A percentile compares a stretch with the other conserved stretches of the same genome.
These are phyloP conservation scores for Helicoverpa armigera DNA, from an alignment of 1,140 invertebrate genomes.

Conservation along the genomic window DNA sequence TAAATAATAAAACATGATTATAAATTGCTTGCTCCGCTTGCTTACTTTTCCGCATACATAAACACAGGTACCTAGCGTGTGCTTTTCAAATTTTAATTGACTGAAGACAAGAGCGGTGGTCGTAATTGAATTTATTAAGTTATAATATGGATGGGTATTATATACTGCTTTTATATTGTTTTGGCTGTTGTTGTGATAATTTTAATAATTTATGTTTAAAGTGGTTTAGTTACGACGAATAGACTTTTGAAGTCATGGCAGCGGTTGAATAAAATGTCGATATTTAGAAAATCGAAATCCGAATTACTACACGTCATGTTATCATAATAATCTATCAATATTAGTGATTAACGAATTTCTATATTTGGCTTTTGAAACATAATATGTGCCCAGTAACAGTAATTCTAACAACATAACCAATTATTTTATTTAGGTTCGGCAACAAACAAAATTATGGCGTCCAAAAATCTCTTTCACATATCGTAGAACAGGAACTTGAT, in stretches of 20 bases:
- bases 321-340: too few species aligned
- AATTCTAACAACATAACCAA: not conserved
- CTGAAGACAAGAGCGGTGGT: constrained; percentile 1
- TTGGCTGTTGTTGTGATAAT: not conserved
- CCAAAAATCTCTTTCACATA: not conserved
- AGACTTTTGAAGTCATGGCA: too few species aligned
- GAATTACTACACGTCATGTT: too few species aligned
- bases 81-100: constrained; percentile 5
- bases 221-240: too few species aligned
- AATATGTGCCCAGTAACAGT: not conserved
- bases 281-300: too few species aligned
- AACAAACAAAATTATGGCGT: not conserved
- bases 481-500: constrained; percentile 1
- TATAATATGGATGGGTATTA: not conserved
- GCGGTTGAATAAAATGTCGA: too few species aligned
- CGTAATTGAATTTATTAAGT: not conserved
- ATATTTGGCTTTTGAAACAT: too few species aligned
- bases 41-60: not conserved
- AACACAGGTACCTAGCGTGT: not conserved
- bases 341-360: too few species aligned
- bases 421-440: not conserved
- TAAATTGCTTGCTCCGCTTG: not conserved
- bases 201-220: not conserved
- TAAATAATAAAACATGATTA: not conserved
- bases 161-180: not conserved